Conservation (phyloP, 2,797 vertebrate species). For the Xenentodon cancila region DNA sequence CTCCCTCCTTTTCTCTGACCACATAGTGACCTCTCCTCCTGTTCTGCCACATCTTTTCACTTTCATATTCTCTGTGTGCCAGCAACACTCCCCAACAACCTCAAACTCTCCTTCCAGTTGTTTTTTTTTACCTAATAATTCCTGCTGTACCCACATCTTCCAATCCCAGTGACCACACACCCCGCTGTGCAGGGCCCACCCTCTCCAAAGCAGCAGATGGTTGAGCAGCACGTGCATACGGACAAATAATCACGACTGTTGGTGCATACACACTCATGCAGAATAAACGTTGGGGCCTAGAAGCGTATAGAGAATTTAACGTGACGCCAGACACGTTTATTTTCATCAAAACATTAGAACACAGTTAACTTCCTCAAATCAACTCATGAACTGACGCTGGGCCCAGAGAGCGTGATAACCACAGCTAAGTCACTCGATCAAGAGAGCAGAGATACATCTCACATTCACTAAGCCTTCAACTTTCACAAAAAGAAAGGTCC, state of each 20-base stretch:
- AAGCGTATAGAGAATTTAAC: neutral
- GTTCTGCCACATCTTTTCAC: conserved; percentile 29
- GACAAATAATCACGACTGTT: conserved; percentile 12
- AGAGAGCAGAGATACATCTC: conserved; percentile 39
- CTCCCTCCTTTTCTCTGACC: conserved; percentile 33
- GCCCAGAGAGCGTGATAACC: too few species aligned
- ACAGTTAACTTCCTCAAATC: neutral
- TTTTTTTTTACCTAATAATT: conserved; percentile 8
- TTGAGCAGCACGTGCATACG: conserved; percentile 29
- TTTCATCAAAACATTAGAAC: neutral
- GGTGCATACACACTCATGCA: neutral
- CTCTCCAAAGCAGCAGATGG: conserved; percentile 64
- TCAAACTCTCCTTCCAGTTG: conserved; percentile 44
- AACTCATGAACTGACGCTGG: too few species aligned
- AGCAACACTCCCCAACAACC: conserved; percentile 29
- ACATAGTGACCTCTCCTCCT: conserved; percentile 51
- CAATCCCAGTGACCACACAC: conserved; percentile 25
- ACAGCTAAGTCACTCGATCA: conserved; percentile 15
- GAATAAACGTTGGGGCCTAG: conserved; percentile 2
- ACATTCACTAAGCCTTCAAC: conserved; percentile 6
- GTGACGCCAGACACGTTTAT: neutral
- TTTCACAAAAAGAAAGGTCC: too few species aligned
- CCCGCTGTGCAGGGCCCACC: conserved; percentile 45
- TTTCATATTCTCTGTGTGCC: conserved; percentile 35
- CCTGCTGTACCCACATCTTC: neutral